Evolutionary conservation across 2,888 invertebrate genomes (phyloP).

Genomic region (Leptodirus hochenwartii): DNA sequence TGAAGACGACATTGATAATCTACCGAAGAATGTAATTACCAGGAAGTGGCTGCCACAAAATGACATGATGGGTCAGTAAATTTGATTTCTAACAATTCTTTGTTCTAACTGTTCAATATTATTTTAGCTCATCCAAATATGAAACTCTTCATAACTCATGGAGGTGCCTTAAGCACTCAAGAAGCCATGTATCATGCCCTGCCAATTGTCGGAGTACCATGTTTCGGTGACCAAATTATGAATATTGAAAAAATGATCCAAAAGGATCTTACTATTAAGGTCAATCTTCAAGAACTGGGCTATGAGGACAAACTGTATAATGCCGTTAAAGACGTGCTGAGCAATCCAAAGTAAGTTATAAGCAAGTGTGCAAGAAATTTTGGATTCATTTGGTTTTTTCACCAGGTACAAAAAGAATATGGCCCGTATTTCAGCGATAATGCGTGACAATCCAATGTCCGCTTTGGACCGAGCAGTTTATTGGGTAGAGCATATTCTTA

Average conservation of each 20-base stretch:
- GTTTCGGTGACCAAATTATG: slow-evolving; percentile 19
- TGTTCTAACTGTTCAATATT: neutral
- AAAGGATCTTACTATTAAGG: slow-evolving; percentile 14
- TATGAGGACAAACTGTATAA: slow-evolving; percentile 12
- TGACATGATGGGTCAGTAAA: slow-evolving; percentile 23
- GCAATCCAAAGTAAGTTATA: slow-evolving; percentile 10
- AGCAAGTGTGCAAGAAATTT: too few species aligned
- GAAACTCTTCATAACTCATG: slow-evolving; percentile 16
- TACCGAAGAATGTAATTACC: slow-evolving; percentile 22
- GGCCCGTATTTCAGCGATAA: slow-evolving; percentile 11
- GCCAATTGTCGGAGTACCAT: slow-evolving; percentile 18
- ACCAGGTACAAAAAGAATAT: slow-evolving; percentile 14
- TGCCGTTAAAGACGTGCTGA: slow-evolving; percentile 14
- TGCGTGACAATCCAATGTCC: slow-evolving; percentile 12
- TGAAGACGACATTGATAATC: slow-evolving; percentile 16
- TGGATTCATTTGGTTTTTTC: too few species aligned
- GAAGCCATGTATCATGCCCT: slow-evolving; percentile 16
- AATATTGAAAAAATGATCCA: slow-evolving; percentile 18
- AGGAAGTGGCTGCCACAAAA: slow-evolving; percentile 23
- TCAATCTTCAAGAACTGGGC: slow-evolving; percentile 14
- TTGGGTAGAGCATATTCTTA: slow-evolving; percentile 12
- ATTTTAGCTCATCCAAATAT: slow-evolving; percentile 14
- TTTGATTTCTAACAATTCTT: slow-evolving; percentile 15
- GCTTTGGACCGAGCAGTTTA: slow-evolving; percentile 12
- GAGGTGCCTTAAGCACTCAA: slow-evolving; percentile 18